Evolutionary conservation across 2,888 invertebrate species (phyloP).

Genomic region (Rhimphoctona megacephalus): DNA sequence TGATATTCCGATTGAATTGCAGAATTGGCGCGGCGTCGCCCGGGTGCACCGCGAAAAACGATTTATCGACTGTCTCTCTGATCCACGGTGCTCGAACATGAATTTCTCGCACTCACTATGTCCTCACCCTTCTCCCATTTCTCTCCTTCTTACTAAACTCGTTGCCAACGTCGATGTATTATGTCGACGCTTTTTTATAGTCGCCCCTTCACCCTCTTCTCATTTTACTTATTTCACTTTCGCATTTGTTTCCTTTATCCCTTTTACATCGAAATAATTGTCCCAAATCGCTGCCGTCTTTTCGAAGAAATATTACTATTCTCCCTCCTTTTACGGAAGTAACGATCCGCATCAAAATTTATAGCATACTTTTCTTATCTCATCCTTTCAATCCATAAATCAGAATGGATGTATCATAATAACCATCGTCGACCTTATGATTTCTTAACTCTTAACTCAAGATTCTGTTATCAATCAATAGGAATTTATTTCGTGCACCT

Average conservation of each 20-base stretch:
- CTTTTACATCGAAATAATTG: constrained; percentile 23
- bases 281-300: constrained; percentile 1
- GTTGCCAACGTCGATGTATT: constrained; percentile 34
- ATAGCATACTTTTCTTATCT: neutral
- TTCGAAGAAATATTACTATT: constrained; percentile 10
- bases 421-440: neutral
- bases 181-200: constrained; percentile 1
- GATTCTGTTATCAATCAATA: neutral
- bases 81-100: constrained; percentile 41
- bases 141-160: constrained; percentile 7
- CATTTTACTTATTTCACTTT: neutral
- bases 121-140: neutral
- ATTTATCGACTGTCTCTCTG: constrained; percentile 61
- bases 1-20: constrained; percentile 65
- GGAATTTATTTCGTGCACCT: neutral
- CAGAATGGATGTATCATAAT: neutral
- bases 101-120: constrained; percentile 57
- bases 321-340: neutral
- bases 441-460: neutral
- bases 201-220: neutral
- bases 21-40: constrained; percentile 38
- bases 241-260: constrained; percentile 6
- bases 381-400: neutral
- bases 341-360: constrained; percentile 10
- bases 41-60: constrained; percentile 43